These are phyloP conservation scores for Cecropterus lyciades DNA, from an alignment of 1,140 invertebrate genomes.

Conservation along the genomic window DNA sequence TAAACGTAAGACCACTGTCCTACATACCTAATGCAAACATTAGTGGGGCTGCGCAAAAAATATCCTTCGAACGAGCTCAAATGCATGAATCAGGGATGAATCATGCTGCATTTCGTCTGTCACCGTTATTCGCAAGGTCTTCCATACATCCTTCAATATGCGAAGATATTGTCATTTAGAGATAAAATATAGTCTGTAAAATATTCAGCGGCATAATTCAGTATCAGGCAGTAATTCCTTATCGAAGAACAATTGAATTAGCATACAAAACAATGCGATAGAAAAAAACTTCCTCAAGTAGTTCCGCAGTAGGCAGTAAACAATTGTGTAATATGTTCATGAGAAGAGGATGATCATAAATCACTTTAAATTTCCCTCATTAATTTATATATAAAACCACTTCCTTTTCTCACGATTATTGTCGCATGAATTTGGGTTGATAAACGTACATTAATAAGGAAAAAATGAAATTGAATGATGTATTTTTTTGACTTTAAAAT, in stretches of 20 bases:
- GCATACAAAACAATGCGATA: too few relatives aligned
- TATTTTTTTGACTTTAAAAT: too few relatives aligned
- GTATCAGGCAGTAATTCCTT: background rate
- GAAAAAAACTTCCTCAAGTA: too few relatives aligned
- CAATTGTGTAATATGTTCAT: too few relatives aligned
- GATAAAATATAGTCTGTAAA: background rate
- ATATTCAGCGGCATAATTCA: background rate
- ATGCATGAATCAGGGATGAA: conserved; percentile 20
- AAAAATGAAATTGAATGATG: too few relatives aligned
- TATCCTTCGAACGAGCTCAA: conserved; percentile 2
- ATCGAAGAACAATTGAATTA: conserved; percentile 12
- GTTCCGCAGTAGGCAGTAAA: too few relatives aligned
- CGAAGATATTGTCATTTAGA: conserved; percentile 8
- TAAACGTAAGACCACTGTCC: background rate
- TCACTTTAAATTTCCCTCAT: too few relatives aligned
- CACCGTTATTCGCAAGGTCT: conserved; percentile 13
- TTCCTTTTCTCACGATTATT: too few relatives aligned
- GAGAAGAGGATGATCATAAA: too few relatives aligned
- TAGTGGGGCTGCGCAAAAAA: background rate
- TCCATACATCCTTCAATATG: conserved; percentile 11
- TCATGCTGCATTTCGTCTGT: conserved; percentile 10
- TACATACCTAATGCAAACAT: background rate
- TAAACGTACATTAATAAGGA: too few relatives aligned
- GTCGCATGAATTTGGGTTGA: too few relatives aligned
- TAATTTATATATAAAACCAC: too few relatives aligned